Conservation (phyloP, 1,140 invertebrate genomes). For the Drosophila nikananu region DNA sequence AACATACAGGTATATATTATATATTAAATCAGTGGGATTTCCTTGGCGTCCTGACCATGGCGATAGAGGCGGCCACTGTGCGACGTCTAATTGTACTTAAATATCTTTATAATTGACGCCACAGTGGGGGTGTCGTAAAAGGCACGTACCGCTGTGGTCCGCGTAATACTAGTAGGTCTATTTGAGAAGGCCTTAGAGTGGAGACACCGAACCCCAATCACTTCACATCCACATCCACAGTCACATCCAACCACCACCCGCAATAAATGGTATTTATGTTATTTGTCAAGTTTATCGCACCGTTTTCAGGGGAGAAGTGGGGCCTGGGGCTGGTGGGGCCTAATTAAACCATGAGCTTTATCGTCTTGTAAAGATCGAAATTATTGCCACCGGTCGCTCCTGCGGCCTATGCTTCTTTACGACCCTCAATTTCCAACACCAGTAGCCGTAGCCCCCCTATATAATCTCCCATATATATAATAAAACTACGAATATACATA, state of each 20-base stretch:
- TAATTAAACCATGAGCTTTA: conserved; percentile 76
- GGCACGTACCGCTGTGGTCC: conserved; percentile 46
- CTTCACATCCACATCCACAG: conserved; percentile 14
- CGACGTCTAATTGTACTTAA: conserved; percentile 78
- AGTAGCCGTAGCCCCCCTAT: conserved; percentile 61
- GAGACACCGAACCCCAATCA: conserved; percentile 48
- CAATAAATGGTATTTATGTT: conserved; percentile 83
- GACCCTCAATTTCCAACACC: conserved; percentile 73
- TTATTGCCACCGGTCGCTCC: conserved; percentile 33
- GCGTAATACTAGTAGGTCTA: conserved; percentile 78
- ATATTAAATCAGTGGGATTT: conserved; percentile 66
- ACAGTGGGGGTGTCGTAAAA: conserved; percentile 73
- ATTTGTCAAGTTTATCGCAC: conserved; percentile 82
- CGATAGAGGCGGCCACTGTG: conserved; percentile 24
- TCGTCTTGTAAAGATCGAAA: conserved; percentile 77
- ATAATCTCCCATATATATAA: conserved; percentile 17
- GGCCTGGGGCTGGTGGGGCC: conserved; percentile 27
- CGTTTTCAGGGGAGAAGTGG: conserved; percentile 8
- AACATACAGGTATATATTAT: conserved; percentile 21
- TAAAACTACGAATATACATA: conserved; percentile 8
- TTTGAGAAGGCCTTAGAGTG: conserved; percentile 58
- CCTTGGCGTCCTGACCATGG: conserved; percentile 35
- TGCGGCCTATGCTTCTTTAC: conserved; percentile 44
- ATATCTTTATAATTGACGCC: conserved; percentile 84
- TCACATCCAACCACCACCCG: conserved; percentile 56